These are phyloP conservation scores for Orthonychiurus folsomi DNA, from an alignment of 2,888 invertebrate species.

Conservation along the genomic window DNA sequence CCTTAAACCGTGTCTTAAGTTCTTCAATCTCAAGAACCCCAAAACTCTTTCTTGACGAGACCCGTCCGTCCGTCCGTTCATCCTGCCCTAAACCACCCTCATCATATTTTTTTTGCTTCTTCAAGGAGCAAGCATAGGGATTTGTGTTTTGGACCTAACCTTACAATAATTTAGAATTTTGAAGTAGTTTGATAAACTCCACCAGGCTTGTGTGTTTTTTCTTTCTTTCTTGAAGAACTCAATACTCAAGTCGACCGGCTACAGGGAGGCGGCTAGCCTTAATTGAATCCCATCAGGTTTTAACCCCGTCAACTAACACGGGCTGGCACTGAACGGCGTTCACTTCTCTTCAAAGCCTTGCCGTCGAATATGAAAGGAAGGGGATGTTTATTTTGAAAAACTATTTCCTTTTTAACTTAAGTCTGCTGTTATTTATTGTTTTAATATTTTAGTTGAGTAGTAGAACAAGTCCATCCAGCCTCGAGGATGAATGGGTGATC, in stretches of 20 bases:
- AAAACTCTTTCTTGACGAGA: too few relatives aligned
- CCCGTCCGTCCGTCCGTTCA: too few relatives aligned
- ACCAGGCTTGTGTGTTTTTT: conserved; percentile 18
- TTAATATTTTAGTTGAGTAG: conserved; percentile 9
- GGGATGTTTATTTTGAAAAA: conserved; percentile 21
- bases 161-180: not conserved
- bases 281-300: not conserved
- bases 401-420: conserved; percentile 16
- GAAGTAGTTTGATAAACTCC: conserved; percentile 23
- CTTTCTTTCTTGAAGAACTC: conserved; percentile 11
- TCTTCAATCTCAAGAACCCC: too few relatives aligned
- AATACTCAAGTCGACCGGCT: too few relatives aligned
- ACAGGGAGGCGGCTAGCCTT: not conserved
- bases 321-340: not conserved
- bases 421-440: conserved; percentile 19
- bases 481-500: too few relatives aligned
- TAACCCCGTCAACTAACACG: not conserved
- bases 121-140: not conserved
- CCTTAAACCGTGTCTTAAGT: not conserved
- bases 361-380: conserved; percentile 5
- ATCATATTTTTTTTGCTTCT: not conserved
- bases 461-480: too few relatives aligned
- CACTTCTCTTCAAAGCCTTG: conserved; percentile 10
- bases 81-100: too few relatives aligned
- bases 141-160: not conserved